Evolutionary conservation across 2,888 invertebrate species (phyloP).

Genomic region (Atherix ibis): DNA sequence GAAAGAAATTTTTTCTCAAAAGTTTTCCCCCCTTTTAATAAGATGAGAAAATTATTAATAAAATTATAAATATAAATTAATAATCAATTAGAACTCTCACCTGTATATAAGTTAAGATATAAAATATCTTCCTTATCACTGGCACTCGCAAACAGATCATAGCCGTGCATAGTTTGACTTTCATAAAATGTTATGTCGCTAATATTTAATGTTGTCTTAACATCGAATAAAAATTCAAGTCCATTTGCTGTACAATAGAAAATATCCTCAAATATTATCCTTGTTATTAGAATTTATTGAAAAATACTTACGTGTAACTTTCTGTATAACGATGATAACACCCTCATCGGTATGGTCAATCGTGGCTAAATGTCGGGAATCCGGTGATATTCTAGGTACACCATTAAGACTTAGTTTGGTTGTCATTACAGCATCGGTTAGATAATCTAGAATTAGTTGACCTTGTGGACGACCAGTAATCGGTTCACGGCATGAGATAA

Average conservation of each 20-base stretch:
- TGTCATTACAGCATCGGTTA: constrained; percentile 52
- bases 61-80: too few species aligned
- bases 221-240: constrained; percentile 52
- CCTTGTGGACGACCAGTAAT: constrained; percentile 45
- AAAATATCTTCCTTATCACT: constrained; percentile 55
- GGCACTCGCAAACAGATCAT: constrained; percentile 56
- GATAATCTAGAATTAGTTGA: constrained; percentile 51
- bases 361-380: constrained; percentile 51
- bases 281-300: too few species aligned
- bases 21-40: too few species aligned
- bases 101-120: constrained; percentile 50
- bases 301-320: constrained; percentile 44
- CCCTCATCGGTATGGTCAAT: constrained; percentile 38
- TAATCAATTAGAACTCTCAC: too few species aligned
- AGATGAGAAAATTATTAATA: too few species aligned
- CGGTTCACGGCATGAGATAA: constrained; percentile 54
- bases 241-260: constrained; percentile 38
- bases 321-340: constrained; percentile 46
- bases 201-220: constrained; percentile 55
- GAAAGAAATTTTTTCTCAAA: too few species aligned
- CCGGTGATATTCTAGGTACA: constrained; percentile 50
- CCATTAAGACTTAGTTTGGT: constrained; percentile 47
- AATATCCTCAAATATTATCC: not conserved
- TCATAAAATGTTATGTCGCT: constrained; percentile 58
- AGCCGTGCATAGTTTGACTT: constrained; percentile 52